phyloP scores from a whole-genome alignment of 2,113 vertebrate genomes.

The Argyrosomus japonicus region DNA sequence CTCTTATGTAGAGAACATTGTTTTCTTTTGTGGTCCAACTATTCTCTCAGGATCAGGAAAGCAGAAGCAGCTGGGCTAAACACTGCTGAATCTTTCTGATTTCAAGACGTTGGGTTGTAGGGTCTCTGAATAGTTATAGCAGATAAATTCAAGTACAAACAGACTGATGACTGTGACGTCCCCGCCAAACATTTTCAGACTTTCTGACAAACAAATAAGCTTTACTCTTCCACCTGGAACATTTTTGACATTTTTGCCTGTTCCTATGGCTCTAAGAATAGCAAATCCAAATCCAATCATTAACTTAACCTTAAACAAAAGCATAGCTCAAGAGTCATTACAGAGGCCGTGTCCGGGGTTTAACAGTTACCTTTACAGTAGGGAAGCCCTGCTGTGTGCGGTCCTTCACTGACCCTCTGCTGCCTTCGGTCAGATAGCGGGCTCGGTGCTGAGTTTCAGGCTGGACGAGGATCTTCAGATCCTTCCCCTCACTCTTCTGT shows the following conservation, averaged over 20 bases:
- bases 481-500: conserved; percentile 93
- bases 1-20: not conserved
- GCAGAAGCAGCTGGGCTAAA: not conserved
- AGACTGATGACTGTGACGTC: no score
- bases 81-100: not conserved
- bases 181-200: no score
- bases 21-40: not conserved
- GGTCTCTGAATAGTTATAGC: not conserved
- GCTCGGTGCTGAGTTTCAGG: conserved; percentile 97
- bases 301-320: conserved; percentile 20
- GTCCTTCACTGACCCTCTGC: conserved; percentile 97
- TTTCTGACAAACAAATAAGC: not conserved
- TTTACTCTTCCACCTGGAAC: not conserved
- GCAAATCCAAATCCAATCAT: conserved; percentile 11
- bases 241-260: not conserved
- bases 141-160: not conserved
- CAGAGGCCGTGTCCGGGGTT: not conserved
- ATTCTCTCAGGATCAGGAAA: not conserved
- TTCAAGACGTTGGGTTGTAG: not conserved
- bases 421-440: conserved; percentile 97
- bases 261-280: not conserved
- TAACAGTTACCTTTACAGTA: conserved; percentile 90
- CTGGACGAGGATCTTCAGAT: conserved; percentile 96
- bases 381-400: conserved; percentile 97
- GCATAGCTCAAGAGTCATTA: no score